phyloP scores from a whole-genome alignment of 2,797 vertebrate genomes.

The Rhadinocentrus ornatus region DNA sequence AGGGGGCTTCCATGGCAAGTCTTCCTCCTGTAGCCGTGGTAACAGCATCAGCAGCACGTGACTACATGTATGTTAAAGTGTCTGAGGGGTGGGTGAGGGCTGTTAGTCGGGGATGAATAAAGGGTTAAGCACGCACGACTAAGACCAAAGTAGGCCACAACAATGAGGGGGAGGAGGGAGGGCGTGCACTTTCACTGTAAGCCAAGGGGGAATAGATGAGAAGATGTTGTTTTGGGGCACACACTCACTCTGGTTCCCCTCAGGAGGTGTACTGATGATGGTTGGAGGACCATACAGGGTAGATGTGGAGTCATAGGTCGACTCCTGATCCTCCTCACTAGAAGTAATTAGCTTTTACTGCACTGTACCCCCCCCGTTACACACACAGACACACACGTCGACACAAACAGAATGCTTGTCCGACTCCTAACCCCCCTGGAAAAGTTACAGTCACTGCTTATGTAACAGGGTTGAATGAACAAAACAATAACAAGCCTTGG shows the following conservation, averaged over 20 bases:
- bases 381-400: constrained; percentile 20
- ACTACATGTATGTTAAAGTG: constrained; percentile 47
- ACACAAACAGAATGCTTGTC: constrained; percentile 51
- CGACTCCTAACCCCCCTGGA: constrained; percentile 49
- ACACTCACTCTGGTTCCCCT: constrained; percentile 28
- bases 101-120: constrained; percentile 55
- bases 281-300: constrained; percentile 28
- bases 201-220: constrained; percentile 5
- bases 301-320: constrained; percentile 51
- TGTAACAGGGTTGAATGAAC: constrained; percentile 69
- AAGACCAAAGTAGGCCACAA: constrained; percentile 81
- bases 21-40: constrained; percentile 81
- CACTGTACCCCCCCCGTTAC: constrained; percentile 31
- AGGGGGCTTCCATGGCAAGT: constrained; percentile 63
- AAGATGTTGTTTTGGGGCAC: constrained; percentile 58
- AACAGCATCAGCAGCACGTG: constrained; percentile 79
- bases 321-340: constrained; percentile 44
- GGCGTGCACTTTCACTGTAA: constrained; percentile 54
- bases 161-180: constrained; percentile 55
- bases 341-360: constrained; percentile 59
- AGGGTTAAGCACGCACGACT: constrained; percentile 80
- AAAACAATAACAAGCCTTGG: constrained; percentile 69
- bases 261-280: constrained; percentile 16
- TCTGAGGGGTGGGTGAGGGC: constrained; percentile 5
- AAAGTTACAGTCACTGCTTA: constrained; percentile 67